These are phyloP conservation scores for Colossoma macropomum DNA, from an alignment of 2,113 vertebrate species.

Conservation along the genomic window DNA sequence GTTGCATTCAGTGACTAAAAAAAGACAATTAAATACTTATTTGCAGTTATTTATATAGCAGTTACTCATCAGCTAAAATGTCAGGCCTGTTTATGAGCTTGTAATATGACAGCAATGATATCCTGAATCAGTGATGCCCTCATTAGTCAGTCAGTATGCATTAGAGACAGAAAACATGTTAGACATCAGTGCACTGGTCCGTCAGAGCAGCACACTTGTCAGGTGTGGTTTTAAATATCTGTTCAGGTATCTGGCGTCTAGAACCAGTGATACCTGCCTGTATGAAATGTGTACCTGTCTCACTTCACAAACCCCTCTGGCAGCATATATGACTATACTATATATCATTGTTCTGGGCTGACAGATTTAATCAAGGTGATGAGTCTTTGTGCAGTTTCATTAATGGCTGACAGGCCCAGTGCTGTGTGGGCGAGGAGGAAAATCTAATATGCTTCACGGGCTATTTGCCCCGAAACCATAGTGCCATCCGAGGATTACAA, in stretches of 20 bases:
- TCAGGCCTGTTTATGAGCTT: too few species aligned
- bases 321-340: conserved; percentile 42
- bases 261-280: conserved; percentile 38
- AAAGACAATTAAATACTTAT: too few species aligned
- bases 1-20: too few species aligned
- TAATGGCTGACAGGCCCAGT: conserved; percentile 53
- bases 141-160: not conserved
- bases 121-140: not conserved
- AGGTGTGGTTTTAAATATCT: conserved; percentile 10
- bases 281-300: conserved; percentile 52
- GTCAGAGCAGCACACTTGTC: conserved; percentile 11
- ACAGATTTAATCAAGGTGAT: conserved; percentile 61
- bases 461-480: conserved; percentile 50
- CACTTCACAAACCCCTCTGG: conserved; percentile 48
- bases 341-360: conserved; percentile 56
- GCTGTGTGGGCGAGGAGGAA: conserved; percentile 38
- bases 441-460: conserved; percentile 46
- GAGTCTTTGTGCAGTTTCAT: conserved; percentile 56
- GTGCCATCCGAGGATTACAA: conserved; percentile 37
- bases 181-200: not conserved
- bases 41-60: too few species aligned
- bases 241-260: conserved; percentile 38
- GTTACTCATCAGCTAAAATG: too few species aligned
- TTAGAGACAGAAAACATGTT: not conserved
- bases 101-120: too few species aligned